A percentile compares a stretch with the other conserved stretches of the same genome.
Conservation (phyloP, 2,113 vertebrate species). For the Caloenas nicobarica region DNA sequence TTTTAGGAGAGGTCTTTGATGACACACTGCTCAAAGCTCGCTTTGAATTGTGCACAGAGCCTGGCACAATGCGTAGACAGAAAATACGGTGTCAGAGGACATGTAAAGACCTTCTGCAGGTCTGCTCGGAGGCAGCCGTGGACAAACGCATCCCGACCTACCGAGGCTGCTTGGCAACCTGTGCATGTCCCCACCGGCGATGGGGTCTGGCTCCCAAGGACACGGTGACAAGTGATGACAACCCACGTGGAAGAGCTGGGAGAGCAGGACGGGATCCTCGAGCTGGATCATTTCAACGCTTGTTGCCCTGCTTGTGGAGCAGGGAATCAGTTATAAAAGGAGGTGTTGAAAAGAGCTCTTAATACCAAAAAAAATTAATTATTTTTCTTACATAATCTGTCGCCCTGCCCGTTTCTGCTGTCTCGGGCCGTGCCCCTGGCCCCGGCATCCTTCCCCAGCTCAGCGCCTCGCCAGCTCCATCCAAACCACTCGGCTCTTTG, state of each 20-base stretch:
- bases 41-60: not conserved
- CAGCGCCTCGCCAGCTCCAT: not conserved
- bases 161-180: not conserved
- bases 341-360: not conserved
- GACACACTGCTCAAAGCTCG: not conserved
- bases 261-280: not conserved
- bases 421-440: not conserved
- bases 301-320: not conserved
- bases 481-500: not conserved
- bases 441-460: not conserved
- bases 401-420: not conserved
- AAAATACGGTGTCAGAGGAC: not conserved
- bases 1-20: not conserved
- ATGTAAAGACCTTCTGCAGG: fast-evolving
- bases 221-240: not conserved
- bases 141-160: not conserved
- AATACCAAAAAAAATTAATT: not conserved
- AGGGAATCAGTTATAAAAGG: not conserved
- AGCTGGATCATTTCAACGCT: not conserved
- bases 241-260: not conserved
- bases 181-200: fast-evolving
- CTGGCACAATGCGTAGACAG: fast-evolving
- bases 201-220: not conserved
- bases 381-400: not conserved
- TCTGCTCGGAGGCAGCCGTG: not conserved